Percentiles rank a stretch among this genome's conserved stretches.
Evolutionary conservation across 2,113 vertebrate genomes (phyloP).

Genomic region (Anguilla japonica): DNA sequence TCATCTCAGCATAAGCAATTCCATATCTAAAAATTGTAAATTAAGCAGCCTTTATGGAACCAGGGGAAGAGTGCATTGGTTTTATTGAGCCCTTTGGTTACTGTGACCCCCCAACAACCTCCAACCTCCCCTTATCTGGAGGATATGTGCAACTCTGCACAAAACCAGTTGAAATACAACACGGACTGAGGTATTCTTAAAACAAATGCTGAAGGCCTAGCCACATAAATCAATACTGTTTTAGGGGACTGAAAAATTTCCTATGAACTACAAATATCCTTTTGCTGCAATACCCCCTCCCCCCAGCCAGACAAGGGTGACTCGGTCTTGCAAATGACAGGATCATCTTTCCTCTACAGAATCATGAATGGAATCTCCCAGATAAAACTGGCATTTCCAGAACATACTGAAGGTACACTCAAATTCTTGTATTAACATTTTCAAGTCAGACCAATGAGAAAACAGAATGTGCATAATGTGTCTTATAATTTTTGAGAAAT

Average conservation of each 20-base stretch:
- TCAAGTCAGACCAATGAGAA: background rate
- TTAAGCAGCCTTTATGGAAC: background rate
- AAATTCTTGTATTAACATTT: background rate
- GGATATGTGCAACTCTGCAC: background rate
- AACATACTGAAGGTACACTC: background rate
- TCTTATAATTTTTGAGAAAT: background rate
- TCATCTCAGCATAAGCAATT: conserved; percentile 2
- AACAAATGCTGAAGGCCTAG: background rate
- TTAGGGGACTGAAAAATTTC: background rate
- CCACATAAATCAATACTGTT: background rate
- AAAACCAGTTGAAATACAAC: background rate
- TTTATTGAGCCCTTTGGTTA: background rate
- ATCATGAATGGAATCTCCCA: background rate
- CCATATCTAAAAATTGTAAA: background rate
- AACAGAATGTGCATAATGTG: background rate
- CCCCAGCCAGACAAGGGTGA: background rate
- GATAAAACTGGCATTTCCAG: background rate
- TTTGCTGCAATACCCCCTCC: background rate
- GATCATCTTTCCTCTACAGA: background rate
- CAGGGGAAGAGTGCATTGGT: background rate
- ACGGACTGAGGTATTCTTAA: background rate
- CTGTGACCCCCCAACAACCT: background rate
- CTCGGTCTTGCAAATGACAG: background rate
- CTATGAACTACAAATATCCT: background rate
- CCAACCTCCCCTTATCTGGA: background rate